A percentile compares a stretch with the other conserved stretches of the same genome.
Evolutionary conservation across 2,113 vertebrate genomes (phyloP).

Genomic region (Callionymus lyra): DNA sequence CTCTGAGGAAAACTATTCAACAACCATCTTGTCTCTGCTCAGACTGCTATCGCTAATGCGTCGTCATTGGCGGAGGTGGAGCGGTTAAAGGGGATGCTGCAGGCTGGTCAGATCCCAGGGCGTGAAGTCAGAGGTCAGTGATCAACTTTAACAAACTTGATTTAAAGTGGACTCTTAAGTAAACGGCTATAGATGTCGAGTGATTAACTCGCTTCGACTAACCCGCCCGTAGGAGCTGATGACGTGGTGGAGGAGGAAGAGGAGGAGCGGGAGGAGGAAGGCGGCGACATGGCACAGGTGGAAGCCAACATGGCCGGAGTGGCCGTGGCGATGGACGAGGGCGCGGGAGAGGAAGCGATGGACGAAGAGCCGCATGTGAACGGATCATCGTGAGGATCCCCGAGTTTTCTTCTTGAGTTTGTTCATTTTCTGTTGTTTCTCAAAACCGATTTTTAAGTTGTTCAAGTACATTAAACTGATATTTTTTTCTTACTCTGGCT

Average conservation of each 20-base stretch:
- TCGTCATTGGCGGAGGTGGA: constrained; percentile 91
- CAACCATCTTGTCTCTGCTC: background rate
- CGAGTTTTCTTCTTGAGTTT: background rate
- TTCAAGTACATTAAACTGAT: constrained; percentile 1
- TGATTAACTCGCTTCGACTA: too few relatives aligned
- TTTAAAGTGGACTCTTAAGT: too few relatives aligned
- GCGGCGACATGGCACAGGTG: constrained; percentile 9
- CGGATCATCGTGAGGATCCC: constrained; percentile 61
- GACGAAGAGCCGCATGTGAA: constrained; percentile 76
- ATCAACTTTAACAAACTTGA: rapidly evolving
- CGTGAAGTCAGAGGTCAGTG: constrained; percentile 76
- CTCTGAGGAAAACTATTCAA: too few relatives aligned
- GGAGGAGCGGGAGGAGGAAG: constrained; percentile 48
- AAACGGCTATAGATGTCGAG: background rate
- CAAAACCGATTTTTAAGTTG: background rate
- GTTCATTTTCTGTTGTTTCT: background rate
- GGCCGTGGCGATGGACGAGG: constrained; percentile 20
- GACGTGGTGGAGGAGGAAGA: constrained; percentile 56
- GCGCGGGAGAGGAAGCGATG: constrained; percentile 60
- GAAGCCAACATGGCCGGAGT: constrained; percentile 19
- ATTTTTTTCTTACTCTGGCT: background rate
- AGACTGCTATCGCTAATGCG: constrained; percentile 89
- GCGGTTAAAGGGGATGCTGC: constrained; percentile 84
- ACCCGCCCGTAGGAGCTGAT: constrained; percentile 14
- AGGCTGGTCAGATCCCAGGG: constrained; percentile 91